Conservation (phyloP, 2,797 vertebrate genomes). For the Hippocampus kuda region DNA sequence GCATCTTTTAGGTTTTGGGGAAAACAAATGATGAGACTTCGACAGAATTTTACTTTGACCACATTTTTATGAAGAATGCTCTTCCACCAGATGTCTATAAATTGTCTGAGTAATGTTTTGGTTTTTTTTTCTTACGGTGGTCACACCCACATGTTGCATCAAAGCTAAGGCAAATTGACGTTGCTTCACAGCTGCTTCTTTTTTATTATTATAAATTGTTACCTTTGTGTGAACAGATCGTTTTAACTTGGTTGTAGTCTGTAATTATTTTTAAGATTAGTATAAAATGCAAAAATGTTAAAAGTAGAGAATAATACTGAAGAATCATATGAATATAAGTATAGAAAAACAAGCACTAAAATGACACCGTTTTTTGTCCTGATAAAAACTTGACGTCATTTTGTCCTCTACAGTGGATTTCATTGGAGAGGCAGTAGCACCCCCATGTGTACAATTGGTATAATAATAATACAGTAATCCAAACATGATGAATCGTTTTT, state of each 20-base stretch:
- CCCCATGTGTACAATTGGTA: conserved; percentile 57
- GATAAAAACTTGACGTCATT: not conserved
- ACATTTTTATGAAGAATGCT: conserved; percentile 53
- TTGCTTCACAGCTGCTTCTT: not conserved
- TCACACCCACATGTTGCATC: conserved; percentile 15
- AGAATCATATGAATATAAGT: too few species aligned
- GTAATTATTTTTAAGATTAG: too few species aligned
- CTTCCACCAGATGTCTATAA: conserved; percentile 62
- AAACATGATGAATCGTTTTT: not conserved
- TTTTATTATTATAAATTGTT: not conserved
- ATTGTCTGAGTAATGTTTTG: conserved; percentile 28
- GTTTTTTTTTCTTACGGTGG: not conserved
- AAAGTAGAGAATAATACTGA: not conserved
- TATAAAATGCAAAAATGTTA: too few species aligned
- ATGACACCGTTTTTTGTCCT: not conserved
- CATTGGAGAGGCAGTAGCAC: conserved; percentile 54
- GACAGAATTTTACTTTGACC: conserved; percentile 47
- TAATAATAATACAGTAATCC: conserved; percentile 4
- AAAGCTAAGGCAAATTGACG: conserved; percentile 14
- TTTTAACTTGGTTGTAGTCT: too few species aligned
- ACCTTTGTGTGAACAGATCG: not conserved
- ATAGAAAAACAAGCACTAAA: not conserved
- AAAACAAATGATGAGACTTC: conserved; percentile 36
- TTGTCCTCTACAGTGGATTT: conserved; percentile 3
- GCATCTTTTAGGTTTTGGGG: conserved; percentile 59